Conservation (phyloP, 2,113 vertebrate genomes). For the Rhabdornis inornatus region DNA sequence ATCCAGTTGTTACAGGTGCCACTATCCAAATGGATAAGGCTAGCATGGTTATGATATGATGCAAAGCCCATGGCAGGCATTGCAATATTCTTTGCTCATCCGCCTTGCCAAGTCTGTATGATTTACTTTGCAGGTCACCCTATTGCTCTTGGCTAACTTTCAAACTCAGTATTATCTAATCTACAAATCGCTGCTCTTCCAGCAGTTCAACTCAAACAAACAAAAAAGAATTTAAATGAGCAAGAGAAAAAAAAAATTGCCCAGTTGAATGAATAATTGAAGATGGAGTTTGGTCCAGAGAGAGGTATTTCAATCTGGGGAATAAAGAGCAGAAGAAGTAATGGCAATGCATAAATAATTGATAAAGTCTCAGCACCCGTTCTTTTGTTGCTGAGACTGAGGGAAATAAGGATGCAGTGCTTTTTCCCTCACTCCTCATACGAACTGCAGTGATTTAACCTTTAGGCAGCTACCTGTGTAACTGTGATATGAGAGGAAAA, state of each 20-base stretch:
- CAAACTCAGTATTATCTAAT: not conserved
- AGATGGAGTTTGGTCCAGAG: not conserved
- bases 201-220: not conserved
- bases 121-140: not conserved
- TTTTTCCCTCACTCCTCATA: not conserved
- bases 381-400: not conserved
- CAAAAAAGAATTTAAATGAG: not conserved
- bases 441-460: not conserved
- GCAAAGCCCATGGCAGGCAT: not conserved
- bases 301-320: not conserved
- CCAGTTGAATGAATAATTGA: not conserved
- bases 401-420: not conserved
- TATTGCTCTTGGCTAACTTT: not conserved
- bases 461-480: not conserved
- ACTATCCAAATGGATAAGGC: not conserved
- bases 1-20: not conserved
- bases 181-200: not conserved
- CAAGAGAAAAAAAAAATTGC: not conserved
- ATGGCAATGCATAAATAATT: constrained; percentile 19
- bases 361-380: not conserved
- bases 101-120: not conserved
- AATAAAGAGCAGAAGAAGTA: not conserved
- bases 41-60: not conserved
- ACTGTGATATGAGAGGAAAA: not conserved
- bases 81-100: not conserved